These are phyloP conservation scores for Coregonus suidteri DNA, from an alignment of 2,797 vertebrate species.

Conservation along the genomic window DNA sequence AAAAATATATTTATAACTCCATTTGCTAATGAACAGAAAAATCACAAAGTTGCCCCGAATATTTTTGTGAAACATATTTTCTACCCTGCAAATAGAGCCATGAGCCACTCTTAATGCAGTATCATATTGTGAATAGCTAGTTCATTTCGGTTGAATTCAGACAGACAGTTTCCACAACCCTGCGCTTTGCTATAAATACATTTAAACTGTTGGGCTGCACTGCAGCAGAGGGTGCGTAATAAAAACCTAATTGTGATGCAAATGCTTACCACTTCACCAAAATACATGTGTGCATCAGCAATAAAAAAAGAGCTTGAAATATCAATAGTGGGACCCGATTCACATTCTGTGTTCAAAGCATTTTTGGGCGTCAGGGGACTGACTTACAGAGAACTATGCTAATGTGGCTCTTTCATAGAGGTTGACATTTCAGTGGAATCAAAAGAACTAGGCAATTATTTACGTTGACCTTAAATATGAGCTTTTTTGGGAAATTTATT, in stretches of 20 bases:
- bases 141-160: neutral
- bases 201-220: neutral
- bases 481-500: too few species aligned
- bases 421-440: neutral
- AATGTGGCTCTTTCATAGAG: neutral
- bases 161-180: neutral
- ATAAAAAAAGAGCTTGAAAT: neutral
- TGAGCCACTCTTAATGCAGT: neutral
- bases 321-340: neutral
- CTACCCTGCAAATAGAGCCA: neutral
- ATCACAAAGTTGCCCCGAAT: too few species aligned
- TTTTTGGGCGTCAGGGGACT: neutral
- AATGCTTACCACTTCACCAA: neutral
- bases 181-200: conserved; percentile 5
- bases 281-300: neutral
- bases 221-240: neutral
- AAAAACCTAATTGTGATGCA: neutral
- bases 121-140: too few species aligned
- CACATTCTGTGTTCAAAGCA: neutral
- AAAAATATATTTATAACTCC: neutral
- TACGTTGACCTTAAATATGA: neutral
- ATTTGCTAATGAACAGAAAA: neutral
- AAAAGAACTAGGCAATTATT: neutral
- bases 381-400: neutral
- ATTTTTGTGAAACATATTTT: neutral